These are phyloP conservation scores for Cepaea nemoralis DNA, from an alignment of 1,140 invertebrate genomes.

Conservation along the genomic window DNA sequence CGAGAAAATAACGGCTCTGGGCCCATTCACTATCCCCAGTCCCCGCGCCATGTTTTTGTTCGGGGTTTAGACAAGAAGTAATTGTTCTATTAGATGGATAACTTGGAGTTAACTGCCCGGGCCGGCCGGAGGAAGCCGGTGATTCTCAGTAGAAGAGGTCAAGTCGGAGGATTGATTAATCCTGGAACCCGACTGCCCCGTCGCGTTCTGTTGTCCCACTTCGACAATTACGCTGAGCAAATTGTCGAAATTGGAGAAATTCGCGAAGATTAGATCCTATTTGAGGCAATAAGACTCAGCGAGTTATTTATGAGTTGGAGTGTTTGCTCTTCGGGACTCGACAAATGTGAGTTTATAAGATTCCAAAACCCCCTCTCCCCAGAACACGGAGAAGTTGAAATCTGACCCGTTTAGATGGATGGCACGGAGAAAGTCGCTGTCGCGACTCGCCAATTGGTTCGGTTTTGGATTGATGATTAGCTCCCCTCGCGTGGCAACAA, in stretches of 20 bases:
- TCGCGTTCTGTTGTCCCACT: conserved; percentile 28
- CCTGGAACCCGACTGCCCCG: conserved; percentile 15
- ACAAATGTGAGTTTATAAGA: conserved; percentile 28
- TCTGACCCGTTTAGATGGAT: neutral
- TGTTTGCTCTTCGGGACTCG: conserved; percentile 3
- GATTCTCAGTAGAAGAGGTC: conserved; percentile 12
- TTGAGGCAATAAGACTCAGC: conserved; percentile 37
- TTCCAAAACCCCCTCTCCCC: neutral
- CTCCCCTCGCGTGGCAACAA: conserved; percentile 11
- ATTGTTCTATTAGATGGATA: conserved; percentile 45
- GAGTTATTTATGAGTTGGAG: conserved; percentile 39
- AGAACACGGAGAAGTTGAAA: neutral
- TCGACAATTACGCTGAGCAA: conserved; percentile 40
- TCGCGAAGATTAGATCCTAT: conserved; percentile 36
- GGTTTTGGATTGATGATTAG: conserved; percentile 22
- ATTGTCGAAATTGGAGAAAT: conserved; percentile 41
- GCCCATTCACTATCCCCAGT: neutral
- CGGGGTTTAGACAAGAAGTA: conserved; percentile 39
- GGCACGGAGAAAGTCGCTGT: conserved; percentile 9
- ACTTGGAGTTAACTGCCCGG: conserved; percentile 37
- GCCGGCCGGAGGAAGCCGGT: neutral
- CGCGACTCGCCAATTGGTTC: conserved; percentile 23
- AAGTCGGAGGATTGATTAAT: conserved; percentile 29
- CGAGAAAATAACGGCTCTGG: conserved; percentile 7
- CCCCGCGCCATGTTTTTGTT: conserved; percentile 28